These are phyloP conservation scores for Rhabdornis inornatus DNA, from an alignment of 2,113 vertebrate genomes.

Conservation along the genomic window DNA sequence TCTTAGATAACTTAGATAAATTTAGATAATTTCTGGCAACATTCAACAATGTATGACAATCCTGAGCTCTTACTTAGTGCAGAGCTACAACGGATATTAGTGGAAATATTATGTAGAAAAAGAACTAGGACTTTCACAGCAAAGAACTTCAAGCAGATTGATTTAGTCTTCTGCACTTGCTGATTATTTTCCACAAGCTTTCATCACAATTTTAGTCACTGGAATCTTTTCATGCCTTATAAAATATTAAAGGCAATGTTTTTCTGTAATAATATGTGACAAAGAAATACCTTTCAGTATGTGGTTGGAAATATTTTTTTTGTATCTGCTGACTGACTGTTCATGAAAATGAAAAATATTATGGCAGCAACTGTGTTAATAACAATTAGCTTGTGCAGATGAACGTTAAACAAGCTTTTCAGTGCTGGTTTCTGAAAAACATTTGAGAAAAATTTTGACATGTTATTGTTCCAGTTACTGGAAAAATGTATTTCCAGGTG, in stretches of 20 bases:
- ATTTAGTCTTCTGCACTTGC: neutral
- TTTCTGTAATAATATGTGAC: neutral
- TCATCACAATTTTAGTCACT: neutral
- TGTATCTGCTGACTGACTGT: neutral
- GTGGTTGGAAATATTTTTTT: neutral
- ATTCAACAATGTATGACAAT: neutral
- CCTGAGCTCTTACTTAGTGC: neutral
- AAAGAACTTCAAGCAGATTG: neutral
- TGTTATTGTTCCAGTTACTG: neutral
- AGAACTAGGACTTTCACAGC: neutral
- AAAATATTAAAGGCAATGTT: neutral
- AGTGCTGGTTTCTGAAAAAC: neutral
- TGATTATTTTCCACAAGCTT: constrained; percentile 5
- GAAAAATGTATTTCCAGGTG: neutral
- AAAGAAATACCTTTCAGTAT: neutral
- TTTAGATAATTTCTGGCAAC: neutral
- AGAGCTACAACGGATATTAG: neutral
- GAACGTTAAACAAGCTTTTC: neutral
- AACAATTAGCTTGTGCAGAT: neutral
- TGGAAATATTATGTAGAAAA: neutral
- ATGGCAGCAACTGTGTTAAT: neutral
- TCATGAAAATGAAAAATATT: neutral
- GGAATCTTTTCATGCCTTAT: neutral
- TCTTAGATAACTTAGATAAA: neutral
- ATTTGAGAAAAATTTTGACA: neutral